A percentile compares a stretch with the other conserved stretches of the same genome.
These are phyloP conservation scores for Arnoldichthys spilopterus DNA, from an alignment of 2,797 vertebrate species.

Conservation along the genomic window DNA sequence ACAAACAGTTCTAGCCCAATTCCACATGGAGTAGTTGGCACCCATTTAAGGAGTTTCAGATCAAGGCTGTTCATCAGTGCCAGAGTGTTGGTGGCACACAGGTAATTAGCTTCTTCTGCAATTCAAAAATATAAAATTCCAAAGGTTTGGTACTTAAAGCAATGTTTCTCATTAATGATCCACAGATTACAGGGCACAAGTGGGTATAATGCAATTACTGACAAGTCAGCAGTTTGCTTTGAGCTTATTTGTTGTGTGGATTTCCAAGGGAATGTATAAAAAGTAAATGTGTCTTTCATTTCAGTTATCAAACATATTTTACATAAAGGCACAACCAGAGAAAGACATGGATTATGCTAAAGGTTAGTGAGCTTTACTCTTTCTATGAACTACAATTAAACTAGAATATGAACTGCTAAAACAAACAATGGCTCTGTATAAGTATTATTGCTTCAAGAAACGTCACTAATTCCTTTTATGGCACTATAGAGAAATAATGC, in stretches of 20 bases:
- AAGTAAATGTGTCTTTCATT: too few relatives aligned
- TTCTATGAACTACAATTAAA: background rate
- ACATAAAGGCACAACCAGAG: background rate
- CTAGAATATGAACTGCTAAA: too few relatives aligned
- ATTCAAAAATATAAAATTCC: background rate
- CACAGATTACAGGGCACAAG: background rate
- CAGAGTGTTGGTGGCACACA: background rate
- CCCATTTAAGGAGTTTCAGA: background rate
- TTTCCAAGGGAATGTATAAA: too few relatives aligned
- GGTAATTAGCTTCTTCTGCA: slow-evolving; percentile 5
- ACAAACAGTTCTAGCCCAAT: background rate
- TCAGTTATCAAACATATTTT: background rate
- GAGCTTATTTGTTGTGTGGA: too few relatives aligned
- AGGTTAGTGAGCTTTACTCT: too few relatives aligned
- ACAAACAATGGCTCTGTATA: too few relatives aligned
- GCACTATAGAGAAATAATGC: too few relatives aligned
- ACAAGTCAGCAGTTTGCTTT: background rate
- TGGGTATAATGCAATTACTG: background rate
- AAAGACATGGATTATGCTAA: background rate
- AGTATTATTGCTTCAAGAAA: too few relatives aligned
- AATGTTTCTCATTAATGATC: background rate
- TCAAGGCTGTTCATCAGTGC: background rate
- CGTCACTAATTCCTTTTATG: too few relatives aligned
- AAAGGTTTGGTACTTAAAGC: background rate
- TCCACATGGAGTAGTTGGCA: background rate